phyloP scores from a whole-genome alignment of 2,113 vertebrate species.

The Anthoscopus minutus region DNA sequence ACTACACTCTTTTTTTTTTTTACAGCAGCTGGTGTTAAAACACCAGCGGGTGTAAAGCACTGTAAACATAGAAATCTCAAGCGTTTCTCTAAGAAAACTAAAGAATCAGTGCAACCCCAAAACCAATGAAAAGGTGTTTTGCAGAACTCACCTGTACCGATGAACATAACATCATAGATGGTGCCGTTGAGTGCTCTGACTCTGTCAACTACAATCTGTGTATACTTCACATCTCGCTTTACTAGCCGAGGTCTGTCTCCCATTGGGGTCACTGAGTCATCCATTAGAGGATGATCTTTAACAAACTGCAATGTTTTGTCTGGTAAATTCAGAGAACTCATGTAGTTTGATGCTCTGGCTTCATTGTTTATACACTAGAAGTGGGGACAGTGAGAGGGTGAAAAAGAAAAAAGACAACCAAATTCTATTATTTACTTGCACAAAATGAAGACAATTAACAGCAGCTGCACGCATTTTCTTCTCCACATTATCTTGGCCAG shows the following conservation, averaged over 20 bases:
- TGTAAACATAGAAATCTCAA: neutral
- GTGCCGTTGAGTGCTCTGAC: slow-evolving; percentile 82
- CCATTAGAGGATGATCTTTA: slow-evolving; percentile 94
- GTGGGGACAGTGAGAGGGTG: rapidly evolving
- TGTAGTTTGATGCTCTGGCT: slow-evolving; percentile 81
- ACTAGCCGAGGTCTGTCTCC: slow-evolving; percentile 83
- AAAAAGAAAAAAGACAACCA: neutral
- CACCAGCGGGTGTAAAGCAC: neutral
- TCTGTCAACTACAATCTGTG: slow-evolving; percentile 91
- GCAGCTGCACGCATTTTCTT: neutral
- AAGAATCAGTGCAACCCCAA: neutral
- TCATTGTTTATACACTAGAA: slow-evolving; percentile 84
- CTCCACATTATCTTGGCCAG: neutral
- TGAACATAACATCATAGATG: slow-evolving; percentile 87
- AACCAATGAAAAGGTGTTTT: neutral
- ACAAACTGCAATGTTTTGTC: slow-evolving; percentile 96
- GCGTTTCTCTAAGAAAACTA: neutral
- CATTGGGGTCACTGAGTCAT: slow-evolving; percentile 85
- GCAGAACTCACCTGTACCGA: slow-evolving; percentile 81
- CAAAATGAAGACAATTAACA: neutral
- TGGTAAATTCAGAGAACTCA: slow-evolving; percentile 85
- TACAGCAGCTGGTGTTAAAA: neutral
- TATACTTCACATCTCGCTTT: slow-evolving; percentile 87
- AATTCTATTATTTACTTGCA: neutral
- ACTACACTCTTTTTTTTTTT: neutral